Evolutionary conservation across 2,113 vertebrate species (phyloP).

Genomic region (Chrysemys picta): DNA sequence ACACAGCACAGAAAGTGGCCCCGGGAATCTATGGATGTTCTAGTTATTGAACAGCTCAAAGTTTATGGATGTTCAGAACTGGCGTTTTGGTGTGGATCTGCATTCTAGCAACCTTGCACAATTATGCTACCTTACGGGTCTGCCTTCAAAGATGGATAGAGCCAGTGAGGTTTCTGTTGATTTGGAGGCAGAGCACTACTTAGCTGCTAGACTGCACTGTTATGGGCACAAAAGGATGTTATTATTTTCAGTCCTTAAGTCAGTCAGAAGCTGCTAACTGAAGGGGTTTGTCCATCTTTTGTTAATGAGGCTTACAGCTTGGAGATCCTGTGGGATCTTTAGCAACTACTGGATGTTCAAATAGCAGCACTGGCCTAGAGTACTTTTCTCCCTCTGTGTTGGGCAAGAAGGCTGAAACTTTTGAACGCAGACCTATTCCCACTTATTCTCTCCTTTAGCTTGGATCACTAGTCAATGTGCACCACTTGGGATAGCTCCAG

Average conservation of each 20-base stretch:
- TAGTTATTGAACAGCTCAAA: background rate
- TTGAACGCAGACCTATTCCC: rapidly evolving
- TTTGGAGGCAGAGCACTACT: background rate
- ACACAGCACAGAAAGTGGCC: background rate
- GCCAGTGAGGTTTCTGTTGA: background rate
- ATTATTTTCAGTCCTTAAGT: rapidly evolving
- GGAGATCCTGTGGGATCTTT: background rate
- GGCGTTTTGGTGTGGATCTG: background rate
- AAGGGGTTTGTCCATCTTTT: background rate
- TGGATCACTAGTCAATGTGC: background rate
- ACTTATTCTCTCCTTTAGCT: background rate
- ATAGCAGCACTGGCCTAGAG: background rate
- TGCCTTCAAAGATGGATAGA: background rate
- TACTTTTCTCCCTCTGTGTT: background rate
- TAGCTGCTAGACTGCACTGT: background rate
- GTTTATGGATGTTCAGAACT: background rate
- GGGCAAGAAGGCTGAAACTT: background rate
- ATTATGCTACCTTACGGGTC: background rate
- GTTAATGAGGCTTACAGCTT: rapidly evolving
- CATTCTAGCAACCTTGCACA: background rate
- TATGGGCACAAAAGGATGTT: background rate
- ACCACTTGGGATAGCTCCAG: too few species aligned
- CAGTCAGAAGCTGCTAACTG: background rate
- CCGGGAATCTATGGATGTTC: background rate
- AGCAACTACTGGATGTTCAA: background rate